Evolutionary conservation across 2,888 invertebrate species (phyloP).

Genomic region (Dasysyrphus albostriatus): DNA sequence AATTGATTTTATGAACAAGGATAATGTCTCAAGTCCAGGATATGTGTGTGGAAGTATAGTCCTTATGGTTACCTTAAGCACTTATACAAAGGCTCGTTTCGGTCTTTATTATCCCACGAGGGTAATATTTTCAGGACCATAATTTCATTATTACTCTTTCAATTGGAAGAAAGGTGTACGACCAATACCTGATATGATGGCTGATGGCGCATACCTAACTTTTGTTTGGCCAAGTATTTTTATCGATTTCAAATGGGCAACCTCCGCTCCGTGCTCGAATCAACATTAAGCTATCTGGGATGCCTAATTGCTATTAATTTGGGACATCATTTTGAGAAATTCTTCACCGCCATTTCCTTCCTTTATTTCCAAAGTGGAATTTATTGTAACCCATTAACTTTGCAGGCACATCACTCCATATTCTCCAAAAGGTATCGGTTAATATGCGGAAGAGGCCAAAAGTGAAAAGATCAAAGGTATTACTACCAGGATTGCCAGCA

Average conservation of each 20-base stretch:
- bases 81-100: slow-evolving; percentile 31
- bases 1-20: slow-evolving; percentile 53
- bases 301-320: slow-evolving; percentile 33
- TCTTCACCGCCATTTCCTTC: not conserved
- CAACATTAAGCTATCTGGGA: slow-evolving; percentile 21
- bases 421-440: not conserved
- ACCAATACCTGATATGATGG: not conserved
- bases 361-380: not conserved
- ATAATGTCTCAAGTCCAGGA: slow-evolving; percentile 47
- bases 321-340: slow-evolving; percentile 22
- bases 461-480: not conserved
- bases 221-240: not conserved
- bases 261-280: not conserved
- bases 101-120: slow-evolving; percentile 38
- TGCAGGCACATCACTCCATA: not conserved
- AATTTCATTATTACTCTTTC: slow-evolving; percentile 54
- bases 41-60: slow-evolving; percentile 8
- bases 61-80: slow-evolving; percentile 31
- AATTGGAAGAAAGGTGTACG: not conserved
- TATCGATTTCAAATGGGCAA: slow-evolving; percentile 32
- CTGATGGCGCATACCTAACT: not conserved
- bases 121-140: slow-evolving; percentile 47
- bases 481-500: not conserved
- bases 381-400: slow-evolving; percentile 39
- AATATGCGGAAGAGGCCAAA: not conserved